phyloP scores from a whole-genome alignment of 2,888 invertebrate genomes.

The Archips xylosteana region DNA sequence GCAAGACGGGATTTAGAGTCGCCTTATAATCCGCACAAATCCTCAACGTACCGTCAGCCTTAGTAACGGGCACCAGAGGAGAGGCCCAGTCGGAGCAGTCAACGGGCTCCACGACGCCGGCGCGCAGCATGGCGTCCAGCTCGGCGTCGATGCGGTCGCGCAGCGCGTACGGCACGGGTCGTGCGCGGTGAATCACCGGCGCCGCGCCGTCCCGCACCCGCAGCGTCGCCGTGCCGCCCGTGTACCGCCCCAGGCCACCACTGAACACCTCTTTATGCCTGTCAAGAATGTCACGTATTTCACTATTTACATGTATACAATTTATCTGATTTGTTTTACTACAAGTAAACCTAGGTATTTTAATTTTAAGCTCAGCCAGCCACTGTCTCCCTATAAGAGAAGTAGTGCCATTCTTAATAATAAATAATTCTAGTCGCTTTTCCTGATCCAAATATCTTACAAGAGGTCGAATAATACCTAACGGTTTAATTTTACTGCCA shows the following conservation, averaged over 20 bases:
- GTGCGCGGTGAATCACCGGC: too few species aligned
- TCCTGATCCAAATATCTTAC: not conserved
- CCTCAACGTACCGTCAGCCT: conserved; percentile 19
- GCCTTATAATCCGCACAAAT: conserved; percentile 35
- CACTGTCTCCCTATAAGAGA: conserved; percentile 10
- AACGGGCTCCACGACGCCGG: too few species aligned
- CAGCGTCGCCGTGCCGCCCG: conserved; percentile 5
- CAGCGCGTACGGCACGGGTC: too few species aligned
- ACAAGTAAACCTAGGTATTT: not conserved
- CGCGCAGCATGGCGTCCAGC: too few species aligned
- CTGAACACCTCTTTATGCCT: conserved; percentile 10
- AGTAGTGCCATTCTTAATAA: conserved; percentile 1
- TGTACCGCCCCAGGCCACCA: conserved; percentile 8
- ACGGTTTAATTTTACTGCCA: not conserved
- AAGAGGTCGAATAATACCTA: conserved; percentile 3
- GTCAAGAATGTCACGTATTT: not conserved
- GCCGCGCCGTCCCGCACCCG: not conserved
- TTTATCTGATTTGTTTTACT: not conserved
- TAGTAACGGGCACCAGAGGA: conserved; percentile 15
- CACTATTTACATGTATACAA: not conserved
- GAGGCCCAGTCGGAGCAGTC: conserved; percentile 30
- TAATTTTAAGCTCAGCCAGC: conserved; percentile 1
- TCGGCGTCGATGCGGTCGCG: too few species aligned
- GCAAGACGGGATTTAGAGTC: conserved; percentile 15
- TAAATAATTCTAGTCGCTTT: conserved; percentile 1